Base-by-base conservation (phyloP, 2,888 invertebrate species). In the Villa cingulata region DNA sequence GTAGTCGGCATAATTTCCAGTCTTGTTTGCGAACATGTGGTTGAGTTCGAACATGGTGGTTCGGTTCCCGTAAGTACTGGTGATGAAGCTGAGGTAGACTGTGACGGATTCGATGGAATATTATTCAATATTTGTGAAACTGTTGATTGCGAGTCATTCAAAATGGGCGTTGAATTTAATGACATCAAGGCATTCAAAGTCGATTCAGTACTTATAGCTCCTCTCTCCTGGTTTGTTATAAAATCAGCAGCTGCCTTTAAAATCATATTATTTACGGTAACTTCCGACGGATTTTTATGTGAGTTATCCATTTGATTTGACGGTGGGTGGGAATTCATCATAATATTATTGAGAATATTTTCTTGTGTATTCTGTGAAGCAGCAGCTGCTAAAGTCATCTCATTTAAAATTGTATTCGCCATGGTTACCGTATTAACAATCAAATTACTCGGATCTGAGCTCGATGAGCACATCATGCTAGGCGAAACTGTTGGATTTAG, bases 161-260 rank as follows among this genome's bases (percentile, higher is more conserved):
- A 15, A 15, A 54, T 55, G 12, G 49, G 48, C 45, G 39, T 54
- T 15, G 53, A 16, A 39, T 56, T 55, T 16, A 59, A 49, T 43
- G 57, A 53, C 49, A 59, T 58, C 19, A 60, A 45, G 12, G 55
- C 57, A 43, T 55, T 55, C 23, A 56, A 52, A 32, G 58, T 53
- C 19, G 56, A 54, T 43, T 55, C 54, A 16, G 71, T 74, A 58
- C 74, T 78, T 57, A 74, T 76, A 23, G 76, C 76, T 36, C 76
- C 73, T 45, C 46, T 46, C 43, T 73, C 69, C 69, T 74, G 74
- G 1, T 81, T 80, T 41, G 80, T 78, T 15, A 82, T 72, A 56
- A 81, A 76, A 66, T 83, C 81, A 1, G 78, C 81, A 0, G 82
- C 81, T 7, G 84, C 84, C 61, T 81, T 81, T 46, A 84, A 71